Base-by-base conservation (phyloP, 2,888 invertebrate species). In the Drosophila tanythrix region DNA sequence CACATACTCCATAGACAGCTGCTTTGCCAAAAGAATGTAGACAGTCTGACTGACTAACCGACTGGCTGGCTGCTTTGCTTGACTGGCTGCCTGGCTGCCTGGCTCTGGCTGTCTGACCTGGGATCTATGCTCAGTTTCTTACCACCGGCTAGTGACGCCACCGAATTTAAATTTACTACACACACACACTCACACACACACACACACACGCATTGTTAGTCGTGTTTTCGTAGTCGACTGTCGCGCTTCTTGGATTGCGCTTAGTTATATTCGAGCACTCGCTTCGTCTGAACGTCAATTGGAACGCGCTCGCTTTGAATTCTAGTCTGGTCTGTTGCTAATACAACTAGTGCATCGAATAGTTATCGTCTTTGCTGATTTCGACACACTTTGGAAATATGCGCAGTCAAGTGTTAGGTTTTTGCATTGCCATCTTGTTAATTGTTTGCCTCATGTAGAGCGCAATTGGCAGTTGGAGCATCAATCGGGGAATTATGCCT, bases 361-460 rank as follows among this genome's bases (percentile, higher is more conserved):
- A 58, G n/a, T 46, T 70, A 33, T 29, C 50, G 40, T 33, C 38
- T 52, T 51, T 11, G 11, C 51, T 36, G n/a, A 40, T 50, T 46
- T 58, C 15, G 40, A 62, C 35, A 55, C 25, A 46, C n/a, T 43
- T 57, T 40, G 74, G 74, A 76, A 91, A 92, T 92, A 92, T 92
- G 92, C 83, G 91, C 79, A 82, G 64, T 38, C 92, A 92, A 88
- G 88, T 90, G 52, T 57, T 89, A 59, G 76, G 81, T 71, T 92
- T 91, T 78, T 91, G 92, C 72, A 70, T 92, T 68, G 82, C 82
- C 48, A 89, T 92, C 68, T 77, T 92, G 78, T 70, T 92, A 53
- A 88, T 92, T 78, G 82, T 90, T 72, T 85, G 82, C 61, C 76
- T 90, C 46, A 70, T 91, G 70, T 90, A 90, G 80, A 63, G 52